These are phyloP conservation scores for Raphicerus campestris DNA, from an alignment of 2,113 vertebrate species.

Conservation along the genomic window DNA sequence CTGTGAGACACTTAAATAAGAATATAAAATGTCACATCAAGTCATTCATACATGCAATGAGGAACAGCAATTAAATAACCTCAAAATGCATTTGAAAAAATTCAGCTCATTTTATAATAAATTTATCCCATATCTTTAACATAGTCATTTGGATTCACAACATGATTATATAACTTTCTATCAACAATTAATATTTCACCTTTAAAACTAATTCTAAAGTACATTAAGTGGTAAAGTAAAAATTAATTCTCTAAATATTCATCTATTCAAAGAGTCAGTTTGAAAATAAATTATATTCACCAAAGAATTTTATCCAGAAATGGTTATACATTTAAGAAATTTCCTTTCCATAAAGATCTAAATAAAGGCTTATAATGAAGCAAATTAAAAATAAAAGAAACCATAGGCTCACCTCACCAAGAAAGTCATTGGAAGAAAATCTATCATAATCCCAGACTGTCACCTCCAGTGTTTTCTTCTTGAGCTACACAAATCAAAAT, in stretches of 20 bases:
- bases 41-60: not conserved
- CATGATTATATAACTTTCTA: not conserved
- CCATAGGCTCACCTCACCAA: conserved; percentile 92
- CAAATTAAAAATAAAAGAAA: conserved; percentile 8
- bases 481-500: conserved; percentile 86
- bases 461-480: conserved; percentile 98
- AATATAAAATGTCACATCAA: not conserved
- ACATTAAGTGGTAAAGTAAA: not conserved
- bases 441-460: conserved; percentile 99
- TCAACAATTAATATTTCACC: not conserved
- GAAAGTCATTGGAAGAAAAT: conserved; percentile 98
- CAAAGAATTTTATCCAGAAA: not conserved
- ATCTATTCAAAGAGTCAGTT: not conserved
- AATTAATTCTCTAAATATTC: not conserved
- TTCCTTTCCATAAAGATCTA: not conserved
- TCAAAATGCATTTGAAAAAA: not conserved
- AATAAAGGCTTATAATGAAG: not conserved
- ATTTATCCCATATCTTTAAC: not conserved
- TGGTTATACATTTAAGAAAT: not conserved
- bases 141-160: not conserved
- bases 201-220: not conserved
- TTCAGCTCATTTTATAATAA: not conserved
- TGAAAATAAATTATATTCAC: not conserved
- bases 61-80: not conserved
- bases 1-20: not conserved